A percentile compares a stretch with the other conserved stretches of the same genome.
Conservation (phyloP, 2,113 vertebrate genomes). For the Riparia riparia region DNA sequence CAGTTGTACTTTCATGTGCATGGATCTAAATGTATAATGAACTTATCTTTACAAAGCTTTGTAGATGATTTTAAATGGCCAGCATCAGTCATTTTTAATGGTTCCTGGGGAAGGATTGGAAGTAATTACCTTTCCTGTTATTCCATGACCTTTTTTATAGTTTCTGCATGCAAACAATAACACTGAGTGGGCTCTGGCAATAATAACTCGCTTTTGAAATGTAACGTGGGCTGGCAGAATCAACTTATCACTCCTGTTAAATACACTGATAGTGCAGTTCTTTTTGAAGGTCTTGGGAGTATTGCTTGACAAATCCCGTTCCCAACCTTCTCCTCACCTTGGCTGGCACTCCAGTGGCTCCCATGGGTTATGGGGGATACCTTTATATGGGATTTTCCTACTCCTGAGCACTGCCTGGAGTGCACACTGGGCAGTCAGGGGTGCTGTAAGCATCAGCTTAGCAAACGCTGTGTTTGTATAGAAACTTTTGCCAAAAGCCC, state of each 20-base stretch:
- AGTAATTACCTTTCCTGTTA: conserved; percentile 33
- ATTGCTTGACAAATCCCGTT: neutral
- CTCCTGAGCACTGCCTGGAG: neutral
- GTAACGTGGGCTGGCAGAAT: neutral
- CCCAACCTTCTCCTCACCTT: neutral
- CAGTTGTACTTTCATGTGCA: conserved; percentile 11
- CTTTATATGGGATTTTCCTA: neutral
- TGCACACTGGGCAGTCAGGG: neutral
- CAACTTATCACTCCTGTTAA: neutral
- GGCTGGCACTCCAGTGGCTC: neutral
- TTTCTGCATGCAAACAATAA: neutral
- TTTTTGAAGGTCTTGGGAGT: neutral
- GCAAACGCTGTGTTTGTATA: neutral
- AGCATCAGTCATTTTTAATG: conserved; percentile 43
- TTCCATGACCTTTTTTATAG: neutral
- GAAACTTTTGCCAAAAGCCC: neutral
- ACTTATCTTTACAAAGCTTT: conserved; percentile 19
- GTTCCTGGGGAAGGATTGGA: neutral
- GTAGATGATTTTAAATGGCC: conserved; percentile 19
- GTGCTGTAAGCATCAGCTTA: neutral
- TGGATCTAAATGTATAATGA: conserved; percentile 40
- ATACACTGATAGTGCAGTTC: neutral
- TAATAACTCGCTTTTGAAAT: neutral
- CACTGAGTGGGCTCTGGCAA: neutral
- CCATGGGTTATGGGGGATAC: fast-evolving